phyloP scores from a whole-genome alignment of 1,140 invertebrate species.

The Chionoecetes opilio region DNA sequence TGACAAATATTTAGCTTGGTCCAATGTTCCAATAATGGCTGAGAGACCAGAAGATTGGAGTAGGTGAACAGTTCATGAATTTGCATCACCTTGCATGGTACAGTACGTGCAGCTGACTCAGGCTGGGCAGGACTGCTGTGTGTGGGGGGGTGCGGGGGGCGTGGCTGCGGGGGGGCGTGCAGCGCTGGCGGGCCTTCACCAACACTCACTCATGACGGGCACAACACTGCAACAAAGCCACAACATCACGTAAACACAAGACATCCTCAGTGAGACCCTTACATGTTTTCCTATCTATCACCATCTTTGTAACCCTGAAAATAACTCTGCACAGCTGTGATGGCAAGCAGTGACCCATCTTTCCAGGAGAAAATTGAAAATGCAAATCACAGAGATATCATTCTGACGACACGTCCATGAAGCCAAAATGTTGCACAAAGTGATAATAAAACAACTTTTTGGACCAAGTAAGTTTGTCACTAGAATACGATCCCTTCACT shows the following conservation, averaged over 20 bases:
- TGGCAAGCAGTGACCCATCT: no score
- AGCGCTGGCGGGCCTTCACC: not conserved
- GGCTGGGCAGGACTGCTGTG: not conserved
- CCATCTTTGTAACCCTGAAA: no score
- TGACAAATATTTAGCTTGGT: not conserved
- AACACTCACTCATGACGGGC: slow-evolving; percentile 72
- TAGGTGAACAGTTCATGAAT: not conserved
- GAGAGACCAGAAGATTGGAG: not conserved
- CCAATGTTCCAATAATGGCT: slow-evolving; percentile 29
- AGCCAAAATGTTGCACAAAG: no score
- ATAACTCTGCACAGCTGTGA: no score
- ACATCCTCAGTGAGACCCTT: no score
- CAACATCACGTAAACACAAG: not conserved
- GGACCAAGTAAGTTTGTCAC: no score
- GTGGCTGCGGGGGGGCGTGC: not conserved
- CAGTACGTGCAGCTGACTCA: not conserved
- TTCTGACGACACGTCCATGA: no score
- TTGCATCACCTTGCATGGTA: not conserved
- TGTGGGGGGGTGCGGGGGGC: slow-evolving; percentile 8
- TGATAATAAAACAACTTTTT: no score
- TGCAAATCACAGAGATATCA: no score
- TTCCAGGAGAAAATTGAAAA: no score
- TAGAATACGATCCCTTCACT: no score
- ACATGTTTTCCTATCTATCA: no score
- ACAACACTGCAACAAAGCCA: slow-evolving; percentile 73